Percentiles rank a stretch among this genome's conserved stretches.
phyloP scores from a whole-genome alignment of 2,113 vertebrate species.

The Pelusios castaneus region DNA sequence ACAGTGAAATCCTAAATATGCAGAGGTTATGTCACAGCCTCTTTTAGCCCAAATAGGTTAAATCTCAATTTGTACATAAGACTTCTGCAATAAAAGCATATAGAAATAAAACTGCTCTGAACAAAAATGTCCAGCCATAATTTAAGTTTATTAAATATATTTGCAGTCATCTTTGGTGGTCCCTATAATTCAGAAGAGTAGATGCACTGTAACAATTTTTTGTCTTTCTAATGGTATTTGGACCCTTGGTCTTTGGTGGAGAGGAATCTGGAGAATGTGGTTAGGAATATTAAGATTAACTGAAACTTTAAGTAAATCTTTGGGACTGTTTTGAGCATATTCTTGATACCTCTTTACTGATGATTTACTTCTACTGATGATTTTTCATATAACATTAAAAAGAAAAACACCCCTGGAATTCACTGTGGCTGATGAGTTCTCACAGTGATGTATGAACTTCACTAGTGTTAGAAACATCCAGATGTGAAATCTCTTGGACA shows the following conservation, averaged over 20 bases:
- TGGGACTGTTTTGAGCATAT: background rate
- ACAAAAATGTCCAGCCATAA: background rate
- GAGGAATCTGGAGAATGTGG: background rate
- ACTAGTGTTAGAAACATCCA: background rate
- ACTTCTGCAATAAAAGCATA: background rate
- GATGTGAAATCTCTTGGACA: background rate
- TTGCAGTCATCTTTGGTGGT: background rate
- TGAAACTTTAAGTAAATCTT: background rate
- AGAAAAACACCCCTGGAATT: background rate
- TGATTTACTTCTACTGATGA: background rate
- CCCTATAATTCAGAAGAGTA: background rate
- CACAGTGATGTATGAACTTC: fast-evolving
- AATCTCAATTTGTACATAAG: background rate
- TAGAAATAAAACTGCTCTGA: background rate
- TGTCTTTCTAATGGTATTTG: background rate
- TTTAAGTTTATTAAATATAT: background rate
- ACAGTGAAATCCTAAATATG: background rate
- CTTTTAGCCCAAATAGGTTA: background rate
- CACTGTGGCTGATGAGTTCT: background rate
- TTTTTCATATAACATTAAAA: background rate
- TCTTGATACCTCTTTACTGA: background rate
- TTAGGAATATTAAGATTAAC: background rate
- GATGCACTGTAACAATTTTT: background rate
- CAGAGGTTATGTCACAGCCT: background rate
- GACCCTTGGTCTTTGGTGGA: background rate